phyloP scores from a whole-genome alignment of 2,888 invertebrate species.

The Bimastos eiseni region DNA sequence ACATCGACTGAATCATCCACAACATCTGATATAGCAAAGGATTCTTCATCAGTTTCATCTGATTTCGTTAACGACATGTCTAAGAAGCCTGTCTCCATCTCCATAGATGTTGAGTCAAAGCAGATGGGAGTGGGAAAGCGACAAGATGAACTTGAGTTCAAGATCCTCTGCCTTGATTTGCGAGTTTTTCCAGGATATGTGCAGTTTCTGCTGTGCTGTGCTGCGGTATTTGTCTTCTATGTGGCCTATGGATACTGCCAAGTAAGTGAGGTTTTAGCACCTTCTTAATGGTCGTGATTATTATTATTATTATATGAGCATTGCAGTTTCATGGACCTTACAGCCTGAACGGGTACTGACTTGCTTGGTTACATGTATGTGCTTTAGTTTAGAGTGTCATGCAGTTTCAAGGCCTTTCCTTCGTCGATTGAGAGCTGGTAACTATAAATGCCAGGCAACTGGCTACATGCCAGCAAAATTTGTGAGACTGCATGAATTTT shows the following conservation, averaged over 20 bases:
- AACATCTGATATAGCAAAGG: neutral
- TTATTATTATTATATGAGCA: too few relatives aligned
- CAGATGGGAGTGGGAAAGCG: neutral
- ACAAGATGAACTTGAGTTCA: constrained; percentile 26
- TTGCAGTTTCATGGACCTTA: too few relatives aligned
- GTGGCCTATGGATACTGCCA: constrained; percentile 81
- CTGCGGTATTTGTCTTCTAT: constrained; percentile 83
- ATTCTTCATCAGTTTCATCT: neutral
- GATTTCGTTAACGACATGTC: neutral
- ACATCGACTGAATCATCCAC: neutral
- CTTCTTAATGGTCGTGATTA: neutral
- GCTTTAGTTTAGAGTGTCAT: too few relatives aligned
- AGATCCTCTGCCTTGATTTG: constrained; percentile 27
- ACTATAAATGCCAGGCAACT: too few relatives aligned
- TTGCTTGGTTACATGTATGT: too few relatives aligned
- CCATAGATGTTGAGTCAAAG: constrained; percentile 25
- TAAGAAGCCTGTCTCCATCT: constrained; percentile 27
- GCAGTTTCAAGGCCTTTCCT: too few relatives aligned
- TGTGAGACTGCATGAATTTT: too few relatives aligned
- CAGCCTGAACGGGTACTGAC: too few relatives aligned
- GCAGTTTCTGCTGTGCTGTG: constrained; percentile 77
- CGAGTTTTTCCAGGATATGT: constrained; percentile 66
- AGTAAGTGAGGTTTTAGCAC: constrained; percentile 64
- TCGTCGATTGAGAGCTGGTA: too few relatives aligned
- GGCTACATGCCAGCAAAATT: too few relatives aligned